phyloP scores from a whole-genome alignment of 30 jellyfish, hydroid and myxozoan genomes.

The Aurelia coerulea region DNA sequence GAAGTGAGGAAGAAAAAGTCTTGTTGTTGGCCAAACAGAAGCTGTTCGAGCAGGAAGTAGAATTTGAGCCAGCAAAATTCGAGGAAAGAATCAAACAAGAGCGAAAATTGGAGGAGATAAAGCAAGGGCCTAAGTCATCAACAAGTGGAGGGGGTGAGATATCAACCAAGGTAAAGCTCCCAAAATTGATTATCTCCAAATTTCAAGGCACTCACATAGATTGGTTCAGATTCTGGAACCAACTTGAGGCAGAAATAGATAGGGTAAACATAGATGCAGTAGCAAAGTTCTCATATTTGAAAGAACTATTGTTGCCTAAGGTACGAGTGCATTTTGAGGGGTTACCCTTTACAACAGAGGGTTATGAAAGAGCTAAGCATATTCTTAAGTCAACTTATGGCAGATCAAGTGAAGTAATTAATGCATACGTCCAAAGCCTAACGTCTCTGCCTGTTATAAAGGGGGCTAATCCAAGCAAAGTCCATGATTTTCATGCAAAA shows the following conservation, averaged over 20 bases:
- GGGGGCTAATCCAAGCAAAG: not conserved
- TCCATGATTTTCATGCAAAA: too few relatives aligned
- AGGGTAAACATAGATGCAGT: too few relatives aligned
- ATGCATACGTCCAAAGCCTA: constrained; percentile 70
- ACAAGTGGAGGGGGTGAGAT: constrained; percentile 16
- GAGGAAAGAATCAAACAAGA: not conserved
- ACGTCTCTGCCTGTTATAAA: constrained; percentile 60
- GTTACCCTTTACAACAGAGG: constrained; percentile 71
- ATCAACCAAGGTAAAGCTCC: constrained; percentile 63
- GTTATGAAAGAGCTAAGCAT: constrained; percentile 79
- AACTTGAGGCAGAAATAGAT: too few relatives aligned
- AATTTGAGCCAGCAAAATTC: too few relatives aligned
- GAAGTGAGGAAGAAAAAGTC: constrained; percentile 8
- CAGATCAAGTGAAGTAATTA: constrained; percentile 66
- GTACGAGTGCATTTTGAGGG: constrained; percentile 34
- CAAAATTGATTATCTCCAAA: constrained; percentile 38
- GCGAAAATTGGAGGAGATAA: constrained; percentile 31
- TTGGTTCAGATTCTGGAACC: too few relatives aligned
- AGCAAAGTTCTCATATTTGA: constrained; percentile 62
- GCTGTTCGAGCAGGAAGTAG: not conserved
- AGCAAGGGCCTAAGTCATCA: constrained; percentile 22
- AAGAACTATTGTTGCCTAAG: constrained; percentile 55
- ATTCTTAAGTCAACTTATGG: constrained; percentile 69
- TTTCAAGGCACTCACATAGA: constrained; percentile 55
- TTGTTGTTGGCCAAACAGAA: constrained; percentile 3